Base-by-base conservation (phyloP, 2,797 vertebrate species). In the Scolopax bukidnonensis region DNA sequence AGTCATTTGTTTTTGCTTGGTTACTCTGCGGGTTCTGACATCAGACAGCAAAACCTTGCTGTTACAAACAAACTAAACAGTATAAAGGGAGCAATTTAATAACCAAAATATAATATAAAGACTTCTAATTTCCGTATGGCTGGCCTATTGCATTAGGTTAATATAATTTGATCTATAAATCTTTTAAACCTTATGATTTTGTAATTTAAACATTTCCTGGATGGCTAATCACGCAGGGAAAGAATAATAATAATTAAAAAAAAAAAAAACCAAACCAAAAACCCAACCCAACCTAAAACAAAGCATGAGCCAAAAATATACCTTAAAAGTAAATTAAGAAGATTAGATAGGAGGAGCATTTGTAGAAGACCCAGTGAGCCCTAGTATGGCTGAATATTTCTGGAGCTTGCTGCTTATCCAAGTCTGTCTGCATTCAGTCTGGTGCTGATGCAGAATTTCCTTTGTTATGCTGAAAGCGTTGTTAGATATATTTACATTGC, bases 201-300 rank as follows among this genome's bases (percentile, higher is more conserved):
- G 96, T 97, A 98, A 98, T 98, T 98, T 98, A 98, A 98, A 98
- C 97, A 97, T 98, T 98, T 98, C 98, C 97, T 98, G 97, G 97
- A 97, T 98, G 98, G 95, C 98, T 98, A 98, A 98, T 98, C 98
- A 98, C 30, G 91, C 95, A 95, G 96, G 97, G 97, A 98, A 97
- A 96, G 97, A 96, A 90, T 79, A 97, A 95, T 90, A 96, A 93
- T 82, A 90, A 90, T 38, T 73, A 76, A 61, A 76, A 36, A 2
- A 27, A 11, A 54, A n/a, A n/a, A n/a, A n/a, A n/a, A n/a, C n/a
- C n/a, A n/a, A n/a, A n/a, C n/a, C n/a, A n/a, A n/a, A n/a, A n/a
- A n/a, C n/a, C 54, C 0, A 1, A 30, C 61, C 77, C 24, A 89
- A 83, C 87, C 95, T 93, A 93, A 95, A 95, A 75, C 92, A 97